Conservation (phyloP, 1,140 invertebrate species). For the Phocides pigmalion region DNA sequence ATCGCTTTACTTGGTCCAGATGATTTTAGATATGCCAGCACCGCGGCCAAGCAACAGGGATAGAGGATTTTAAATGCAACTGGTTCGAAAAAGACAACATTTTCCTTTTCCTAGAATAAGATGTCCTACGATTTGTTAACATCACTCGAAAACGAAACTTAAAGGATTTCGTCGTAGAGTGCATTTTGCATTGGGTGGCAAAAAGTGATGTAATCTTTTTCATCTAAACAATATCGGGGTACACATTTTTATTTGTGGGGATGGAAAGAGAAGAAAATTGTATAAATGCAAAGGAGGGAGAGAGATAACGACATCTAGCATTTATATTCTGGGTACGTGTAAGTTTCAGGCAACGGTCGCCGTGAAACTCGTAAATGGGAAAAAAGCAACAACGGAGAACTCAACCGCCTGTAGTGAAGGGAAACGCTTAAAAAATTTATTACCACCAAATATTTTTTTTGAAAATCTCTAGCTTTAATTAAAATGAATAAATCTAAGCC, state of each 20-base stretch:
- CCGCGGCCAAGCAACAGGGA: constrained; percentile 69
- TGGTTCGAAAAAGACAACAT: constrained; percentile 82
- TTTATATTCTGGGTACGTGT: constrained; percentile 83
- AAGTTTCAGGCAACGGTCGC: constrained; percentile 83
- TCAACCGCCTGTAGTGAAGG: constrained; percentile 77
- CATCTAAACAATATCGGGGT: constrained; percentile 69
- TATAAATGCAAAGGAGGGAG: constrained; percentile 44
- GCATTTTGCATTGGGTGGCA: constrained; percentile 45
- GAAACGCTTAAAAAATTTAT: constrained; percentile 41
- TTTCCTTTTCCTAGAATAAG: constrained; percentile 44
- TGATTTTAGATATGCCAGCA: constrained; percentile 75
- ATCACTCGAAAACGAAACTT: constrained; percentile 44
- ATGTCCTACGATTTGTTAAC: constrained; percentile 12
- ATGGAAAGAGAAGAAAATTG: constrained; percentile 59
- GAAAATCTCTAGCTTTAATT: constrained; percentile 25
- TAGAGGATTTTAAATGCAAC: constrained; percentile 79
- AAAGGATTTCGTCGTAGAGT: constrained; percentile 34
- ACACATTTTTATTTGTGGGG: constrained; percentile 80
- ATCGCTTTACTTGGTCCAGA: constrained; percentile 79
- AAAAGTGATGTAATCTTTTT: constrained; percentile 69
- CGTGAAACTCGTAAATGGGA: constrained; percentile 83
- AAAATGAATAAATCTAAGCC: constrained; percentile 21
- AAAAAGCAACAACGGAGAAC: constrained; percentile 82
- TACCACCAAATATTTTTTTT: constrained; percentile 10
- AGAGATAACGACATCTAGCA: constrained; percentile 64